phyloP scores from a whole-genome alignment of 2,888 invertebrate genomes.

The Perizoma flavofasciatum region DNA sequence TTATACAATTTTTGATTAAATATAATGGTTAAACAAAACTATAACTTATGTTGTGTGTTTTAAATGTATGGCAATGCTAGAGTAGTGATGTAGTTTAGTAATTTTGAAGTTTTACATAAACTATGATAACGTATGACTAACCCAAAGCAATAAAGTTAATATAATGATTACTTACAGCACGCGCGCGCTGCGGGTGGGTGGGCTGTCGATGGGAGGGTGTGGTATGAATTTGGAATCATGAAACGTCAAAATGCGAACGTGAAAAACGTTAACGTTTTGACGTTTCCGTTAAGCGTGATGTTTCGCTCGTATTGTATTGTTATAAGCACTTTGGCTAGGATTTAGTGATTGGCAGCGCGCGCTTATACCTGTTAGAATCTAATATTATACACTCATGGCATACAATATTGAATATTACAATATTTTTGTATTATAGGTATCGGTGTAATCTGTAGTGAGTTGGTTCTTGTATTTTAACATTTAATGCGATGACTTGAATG shows the following conservation, averaged over 20 bases:
- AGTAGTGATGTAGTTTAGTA: slow-evolving; percentile 78
- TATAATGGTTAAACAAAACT: slow-evolving; percentile 68
- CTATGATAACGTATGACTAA: slow-evolving; percentile 65
- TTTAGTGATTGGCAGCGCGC: slow-evolving; percentile 63
- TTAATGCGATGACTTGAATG: slow-evolving; percentile 55
- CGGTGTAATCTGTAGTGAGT: slow-evolving; percentile 78
- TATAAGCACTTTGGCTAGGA: slow-evolving; percentile 30
- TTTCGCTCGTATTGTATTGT: slow-evolving; percentile 27
- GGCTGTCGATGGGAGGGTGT: slow-evolving; percentile 12
- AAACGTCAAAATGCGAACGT: slow-evolving; percentile 25
- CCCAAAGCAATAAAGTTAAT: slow-evolving; percentile 79
- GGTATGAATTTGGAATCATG: slow-evolving; percentile 11
- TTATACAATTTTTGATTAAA: slow-evolving; percentile 43
- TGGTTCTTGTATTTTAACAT: slow-evolving; percentile 74
- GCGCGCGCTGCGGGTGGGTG: slow-evolving; percentile 68
- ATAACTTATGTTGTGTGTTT: slow-evolving; percentile 76
- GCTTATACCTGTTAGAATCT: slow-evolving; percentile 60
- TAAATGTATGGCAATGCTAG: slow-evolving; percentile 80
- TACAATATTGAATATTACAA: slow-evolving; percentile 70
- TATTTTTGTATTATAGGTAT: slow-evolving; percentile 82
- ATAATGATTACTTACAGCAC: slow-evolving; percentile 61
- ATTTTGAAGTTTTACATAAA: slow-evolving; percentile 83
- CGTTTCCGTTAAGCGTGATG: slow-evolving; percentile 16
- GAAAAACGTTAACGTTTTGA: slow-evolving; percentile 16
- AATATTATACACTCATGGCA: slow-evolving; percentile 75